Conservation (phyloP, 2,113 vertebrate genomes). For the Turdus rufiventris region DNA sequence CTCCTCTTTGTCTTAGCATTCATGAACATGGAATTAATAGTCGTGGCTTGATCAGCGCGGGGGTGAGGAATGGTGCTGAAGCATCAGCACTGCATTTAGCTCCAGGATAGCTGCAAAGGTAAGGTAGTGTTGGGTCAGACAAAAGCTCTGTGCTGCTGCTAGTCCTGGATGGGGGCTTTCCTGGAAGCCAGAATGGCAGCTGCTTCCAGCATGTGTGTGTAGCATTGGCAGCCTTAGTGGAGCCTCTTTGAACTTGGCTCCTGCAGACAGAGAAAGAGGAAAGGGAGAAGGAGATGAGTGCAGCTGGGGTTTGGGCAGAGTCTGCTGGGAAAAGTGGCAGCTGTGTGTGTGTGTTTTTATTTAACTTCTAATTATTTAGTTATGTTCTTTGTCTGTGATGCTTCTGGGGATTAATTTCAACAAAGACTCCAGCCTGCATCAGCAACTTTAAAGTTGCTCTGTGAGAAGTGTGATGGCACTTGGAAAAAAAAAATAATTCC, state of each 20-base stretch:
- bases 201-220: background rate
- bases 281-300: background rate
- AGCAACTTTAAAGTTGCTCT: slow-evolving; percentile 50
- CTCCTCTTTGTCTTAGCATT: slow-evolving; percentile 14
- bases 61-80: background rate
- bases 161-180: background rate
- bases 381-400: slow-evolving; percentile 40
- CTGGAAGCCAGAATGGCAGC: background rate
- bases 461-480: background rate
- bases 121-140: background rate
- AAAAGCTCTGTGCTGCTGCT: background rate
- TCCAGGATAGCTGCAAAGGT: background rate
- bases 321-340: slow-evolving; percentile 9
- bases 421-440: slow-evolving; percentile 37
- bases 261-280: background rate
- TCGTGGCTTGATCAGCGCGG: background rate
- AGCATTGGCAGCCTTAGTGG: background rate
- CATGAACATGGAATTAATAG: background rate
- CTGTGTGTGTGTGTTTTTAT: slow-evolving; percentile 37
- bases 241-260: background rate
- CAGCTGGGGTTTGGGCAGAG: background rate
- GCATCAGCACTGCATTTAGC: background rate
- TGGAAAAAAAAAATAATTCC: background rate
- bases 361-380: slow-evolving; percentile 54
- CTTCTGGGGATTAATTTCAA: slow-evolving; percentile 50